Conservation (phyloP, 92 coral and sea anemone genomes). For the Nematostella vectensis region DNA sequence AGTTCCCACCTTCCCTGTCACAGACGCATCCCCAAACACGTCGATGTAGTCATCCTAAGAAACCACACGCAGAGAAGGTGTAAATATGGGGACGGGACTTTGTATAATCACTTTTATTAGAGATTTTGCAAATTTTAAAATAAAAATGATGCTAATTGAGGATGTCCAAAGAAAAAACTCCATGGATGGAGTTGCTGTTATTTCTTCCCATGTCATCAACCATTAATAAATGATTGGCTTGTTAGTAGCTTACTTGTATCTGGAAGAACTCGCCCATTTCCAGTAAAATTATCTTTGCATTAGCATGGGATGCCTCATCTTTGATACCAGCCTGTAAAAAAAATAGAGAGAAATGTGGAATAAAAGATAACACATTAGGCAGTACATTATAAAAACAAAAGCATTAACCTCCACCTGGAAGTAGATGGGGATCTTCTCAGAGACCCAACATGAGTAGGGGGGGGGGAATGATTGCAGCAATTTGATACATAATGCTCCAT, state of each 20-base stretch:
- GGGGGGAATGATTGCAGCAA: too few species aligned
- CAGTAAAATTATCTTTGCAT: constrained; percentile 73
- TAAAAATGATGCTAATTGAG: neutral
- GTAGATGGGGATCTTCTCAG: too few species aligned
- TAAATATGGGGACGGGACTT: neutral
- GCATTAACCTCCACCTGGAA: too few species aligned
- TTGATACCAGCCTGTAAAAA: constrained; percentile 55
- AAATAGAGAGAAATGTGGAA: too few species aligned
- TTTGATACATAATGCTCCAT: too few species aligned
- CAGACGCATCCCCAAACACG: constrained; percentile 83
- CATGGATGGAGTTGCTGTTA: too few species aligned
- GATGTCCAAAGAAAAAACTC: too few species aligned
- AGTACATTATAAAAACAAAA: too few species aligned
- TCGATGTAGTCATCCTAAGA: constrained; percentile 87
- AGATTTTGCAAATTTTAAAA: neutral
- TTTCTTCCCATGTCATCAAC: too few species aligned
- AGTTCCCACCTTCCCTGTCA: constrained; percentile 94
- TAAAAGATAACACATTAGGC: too few species aligned
- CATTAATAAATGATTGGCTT: too few species aligned
- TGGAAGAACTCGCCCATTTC: constrained; percentile 97
- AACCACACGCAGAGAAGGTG: neutral
- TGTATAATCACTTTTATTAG: neutral
- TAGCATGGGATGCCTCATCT: constrained; percentile 56
- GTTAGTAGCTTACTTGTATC: constrained; percentile 87
- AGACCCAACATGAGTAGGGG: too few species aligned